These are phyloP conservation scores for Acleris sparsana DNA, from an alignment of 2,888 invertebrate genomes.

Conservation along the genomic window DNA sequence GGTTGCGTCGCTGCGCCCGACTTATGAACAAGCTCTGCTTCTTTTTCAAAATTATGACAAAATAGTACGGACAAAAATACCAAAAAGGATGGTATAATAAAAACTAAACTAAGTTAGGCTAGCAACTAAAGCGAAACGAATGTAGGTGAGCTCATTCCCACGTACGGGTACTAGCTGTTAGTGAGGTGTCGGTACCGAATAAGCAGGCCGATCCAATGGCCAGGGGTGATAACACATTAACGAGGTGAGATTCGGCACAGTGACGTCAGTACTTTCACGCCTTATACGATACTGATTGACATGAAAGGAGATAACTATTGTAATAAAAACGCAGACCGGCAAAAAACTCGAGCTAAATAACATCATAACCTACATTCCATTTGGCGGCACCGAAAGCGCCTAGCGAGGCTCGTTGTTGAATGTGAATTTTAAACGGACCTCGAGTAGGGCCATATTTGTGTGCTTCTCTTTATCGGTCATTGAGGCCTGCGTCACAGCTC, in stretches of 20 bases:
- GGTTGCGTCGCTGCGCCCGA: too few species aligned
- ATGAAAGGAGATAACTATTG: conserved; percentile 78
- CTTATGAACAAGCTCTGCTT: too few species aligned
- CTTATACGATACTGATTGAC: conserved; percentile 77
- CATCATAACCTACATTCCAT: conserved; percentile 82
- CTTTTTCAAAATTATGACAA: too few species aligned
- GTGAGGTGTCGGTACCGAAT: conserved; percentile 18
- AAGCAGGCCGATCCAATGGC: conserved; percentile 51
- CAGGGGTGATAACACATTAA: conserved; percentile 56
- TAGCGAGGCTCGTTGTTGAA: conserved; percentile 60
- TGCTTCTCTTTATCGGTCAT: conserved; percentile 79
- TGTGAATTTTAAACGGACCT: conserved; percentile 77
- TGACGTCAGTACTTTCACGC: conserved; percentile 80
- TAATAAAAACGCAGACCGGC: conserved; percentile 74
- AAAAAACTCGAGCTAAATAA: conserved; percentile 78
- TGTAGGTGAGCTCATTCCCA: conserved; percentile 36
- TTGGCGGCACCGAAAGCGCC: conserved; percentile 63
- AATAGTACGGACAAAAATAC: not conserved
- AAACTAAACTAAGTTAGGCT: not conserved
- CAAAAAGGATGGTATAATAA: not conserved
- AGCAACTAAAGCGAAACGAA: not conserved
- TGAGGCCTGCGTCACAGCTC: conserved; percentile 67
- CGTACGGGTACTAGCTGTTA: conserved; percentile 13
- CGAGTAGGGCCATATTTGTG: conserved; percentile 75
- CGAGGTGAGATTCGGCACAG: conserved; percentile 65